phyloP scores from a whole-genome alignment of 1,140 invertebrate genomes.

The Cyrtorhinus lividipennis region DNA sequence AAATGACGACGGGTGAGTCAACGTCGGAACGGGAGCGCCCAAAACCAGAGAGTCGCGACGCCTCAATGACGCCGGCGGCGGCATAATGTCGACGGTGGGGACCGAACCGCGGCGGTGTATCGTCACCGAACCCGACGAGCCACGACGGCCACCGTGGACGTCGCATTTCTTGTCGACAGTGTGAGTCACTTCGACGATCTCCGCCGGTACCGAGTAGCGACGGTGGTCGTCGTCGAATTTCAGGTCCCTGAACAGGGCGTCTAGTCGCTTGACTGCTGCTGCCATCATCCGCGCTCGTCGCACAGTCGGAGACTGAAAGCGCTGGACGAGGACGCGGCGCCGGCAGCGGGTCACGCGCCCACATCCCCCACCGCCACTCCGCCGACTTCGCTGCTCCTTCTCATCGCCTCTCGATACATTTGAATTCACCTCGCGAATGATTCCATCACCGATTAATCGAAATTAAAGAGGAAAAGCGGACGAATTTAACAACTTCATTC shows the following conservation, averaged over 20 bases:
- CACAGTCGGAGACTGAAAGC: not conserved
- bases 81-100: conserved; percentile 25
- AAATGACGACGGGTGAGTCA: conserved; percentile 45
- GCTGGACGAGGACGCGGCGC: not conserved
- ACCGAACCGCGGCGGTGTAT: conserved; percentile 44
- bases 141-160: conserved; percentile 46
- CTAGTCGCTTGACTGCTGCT: conserved; percentile 49
- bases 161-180: conserved; percentile 42
- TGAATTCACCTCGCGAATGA: no score
- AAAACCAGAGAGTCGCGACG: conserved; percentile 35
- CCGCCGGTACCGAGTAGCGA: not conserved
- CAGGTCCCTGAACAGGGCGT: conserved; percentile 51
- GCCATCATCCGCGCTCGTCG: conserved; percentile 27
- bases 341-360: not conserved
- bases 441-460: no score
- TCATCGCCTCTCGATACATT: no score
- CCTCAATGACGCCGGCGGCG: conserved; percentile 28
- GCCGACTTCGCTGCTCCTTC: no score
- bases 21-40: conserved; percentile 19
- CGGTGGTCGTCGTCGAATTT: conserved; percentile 26
- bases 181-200: conserved; percentile 21
- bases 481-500: no score
- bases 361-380: not conserved
- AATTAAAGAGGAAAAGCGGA: no score
- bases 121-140: conserved; percentile 30